Conservation (phyloP, 2,888 invertebrate species). For the Melikaiella ostensackeni region DNA sequence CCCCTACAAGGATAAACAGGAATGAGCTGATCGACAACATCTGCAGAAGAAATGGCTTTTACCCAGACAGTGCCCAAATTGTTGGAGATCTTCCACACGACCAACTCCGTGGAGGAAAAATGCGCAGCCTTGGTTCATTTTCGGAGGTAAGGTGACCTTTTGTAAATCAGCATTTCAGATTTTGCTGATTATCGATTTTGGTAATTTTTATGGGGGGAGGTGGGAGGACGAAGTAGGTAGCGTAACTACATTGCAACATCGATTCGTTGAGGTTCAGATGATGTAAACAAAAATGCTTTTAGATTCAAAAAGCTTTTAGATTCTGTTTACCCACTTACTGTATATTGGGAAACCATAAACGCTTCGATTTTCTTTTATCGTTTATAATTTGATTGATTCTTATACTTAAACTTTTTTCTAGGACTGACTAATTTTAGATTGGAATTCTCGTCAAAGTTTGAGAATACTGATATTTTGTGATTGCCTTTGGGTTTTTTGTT, state of each 20-base stretch:
- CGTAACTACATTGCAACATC: neutral
- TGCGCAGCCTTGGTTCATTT: neutral
- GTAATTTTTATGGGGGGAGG: neutral
- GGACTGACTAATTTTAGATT: neutral
- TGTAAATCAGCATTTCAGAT: neutral
- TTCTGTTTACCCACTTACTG: neutral
- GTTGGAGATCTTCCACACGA: conserved; percentile 9
- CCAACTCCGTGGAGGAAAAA: conserved; percentile 16
- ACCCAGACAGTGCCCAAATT: conserved; percentile 4
- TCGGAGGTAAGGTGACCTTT: conserved; percentile 20
- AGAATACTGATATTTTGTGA: neutral
- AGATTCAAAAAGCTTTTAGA: neutral
- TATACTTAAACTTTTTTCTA: neutral
- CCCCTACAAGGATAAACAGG: conserved; percentile 6
- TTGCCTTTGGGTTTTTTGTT: neutral
- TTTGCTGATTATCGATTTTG: conserved; percentile 6
- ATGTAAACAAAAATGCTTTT: conserved; percentile 4
- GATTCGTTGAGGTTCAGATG: neutral
- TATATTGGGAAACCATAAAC: neutral
- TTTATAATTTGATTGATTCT: too few relatives aligned
- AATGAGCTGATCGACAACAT: conserved; percentile 23
- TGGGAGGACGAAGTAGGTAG: neutral
- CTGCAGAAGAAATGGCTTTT: conserved; percentile 9
- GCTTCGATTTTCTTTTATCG: too few relatives aligned
- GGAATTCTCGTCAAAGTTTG: neutral